phyloP scores from a whole-genome alignment of 2,113 vertebrate genomes.

The Prunella fulvescens region DNA sequence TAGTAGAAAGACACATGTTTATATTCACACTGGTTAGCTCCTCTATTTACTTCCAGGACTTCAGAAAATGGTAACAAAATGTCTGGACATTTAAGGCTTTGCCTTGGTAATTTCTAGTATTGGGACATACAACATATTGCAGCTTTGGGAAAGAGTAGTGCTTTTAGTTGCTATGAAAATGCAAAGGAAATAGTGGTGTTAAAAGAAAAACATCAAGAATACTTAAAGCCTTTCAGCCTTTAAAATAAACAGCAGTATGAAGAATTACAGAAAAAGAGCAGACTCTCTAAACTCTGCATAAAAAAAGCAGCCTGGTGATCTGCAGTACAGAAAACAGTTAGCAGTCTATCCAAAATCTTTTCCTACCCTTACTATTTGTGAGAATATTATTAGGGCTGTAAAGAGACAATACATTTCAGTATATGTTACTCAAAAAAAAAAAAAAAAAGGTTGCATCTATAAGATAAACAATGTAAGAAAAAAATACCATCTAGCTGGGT shows the following conservation, averaged over 20 bases:
- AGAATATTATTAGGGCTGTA: background rate
- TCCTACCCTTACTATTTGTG: background rate
- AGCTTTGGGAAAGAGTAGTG: background rate
- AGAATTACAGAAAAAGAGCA: background rate
- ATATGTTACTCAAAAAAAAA: background rate
- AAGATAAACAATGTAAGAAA: background rate
- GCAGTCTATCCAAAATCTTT: background rate
- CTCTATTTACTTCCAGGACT: background rate
- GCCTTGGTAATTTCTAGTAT: background rate
- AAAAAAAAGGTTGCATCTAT: background rate
- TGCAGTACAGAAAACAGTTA: background rate
- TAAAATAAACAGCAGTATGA: background rate
- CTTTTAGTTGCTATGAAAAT: background rate
- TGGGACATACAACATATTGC: background rate
- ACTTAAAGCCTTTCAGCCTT: background rate
- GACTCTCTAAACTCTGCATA: background rate
- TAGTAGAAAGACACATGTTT: background rate
- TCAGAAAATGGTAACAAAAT: background rate
- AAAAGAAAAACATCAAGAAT: background rate
- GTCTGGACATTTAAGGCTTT: background rate
- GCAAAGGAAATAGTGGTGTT: background rate
- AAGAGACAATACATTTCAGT: background rate
- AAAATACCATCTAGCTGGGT: background rate
- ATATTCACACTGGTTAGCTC: background rate
- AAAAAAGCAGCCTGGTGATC: background rate